Conservation (phyloP, 1,140 invertebrate species). For the Daktulosphaira vitifoliae region DNA sequence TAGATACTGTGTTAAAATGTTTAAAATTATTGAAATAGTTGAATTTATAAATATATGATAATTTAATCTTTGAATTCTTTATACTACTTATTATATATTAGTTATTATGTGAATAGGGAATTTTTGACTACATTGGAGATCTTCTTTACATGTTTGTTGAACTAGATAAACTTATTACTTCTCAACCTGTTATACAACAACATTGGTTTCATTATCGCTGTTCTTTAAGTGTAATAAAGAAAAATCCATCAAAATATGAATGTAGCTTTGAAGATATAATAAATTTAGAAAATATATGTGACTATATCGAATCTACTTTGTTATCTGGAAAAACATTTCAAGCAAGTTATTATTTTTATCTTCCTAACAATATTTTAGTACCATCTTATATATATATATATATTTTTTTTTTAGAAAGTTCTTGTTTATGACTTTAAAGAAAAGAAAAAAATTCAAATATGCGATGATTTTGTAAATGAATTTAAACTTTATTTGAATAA, state of each 20-base stretch:
- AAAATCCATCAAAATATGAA: conserved; percentile 56
- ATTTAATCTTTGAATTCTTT: too few relatives aligned
- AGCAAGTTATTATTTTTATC: conserved; percentile 42
- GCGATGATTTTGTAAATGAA: conserved; percentile 15
- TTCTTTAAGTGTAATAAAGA: conserved; percentile 57
- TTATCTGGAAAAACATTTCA: conserved; percentile 54
- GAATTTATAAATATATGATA: too few relatives aligned
- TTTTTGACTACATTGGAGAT: conserved; percentile 56
- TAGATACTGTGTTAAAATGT: too few relatives aligned
- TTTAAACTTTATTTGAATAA: conserved; percentile 20
- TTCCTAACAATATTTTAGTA: conserved; percentile 6
- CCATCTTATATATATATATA: conserved; percentile 38
- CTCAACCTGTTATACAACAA: conserved; percentile 52
- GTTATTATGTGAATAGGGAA: too few relatives aligned
- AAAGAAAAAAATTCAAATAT: conserved; percentile 10
- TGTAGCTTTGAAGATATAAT: conserved; percentile 50
- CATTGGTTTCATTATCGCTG: conserved; percentile 63
- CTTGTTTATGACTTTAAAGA: conserved; percentile 13
- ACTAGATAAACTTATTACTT: conserved; percentile 59
- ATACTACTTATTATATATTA: too few relatives aligned
- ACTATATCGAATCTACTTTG: conserved; percentile 50
- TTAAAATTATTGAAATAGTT: too few relatives aligned
- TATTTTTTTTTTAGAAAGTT: conserved; percentile 31
- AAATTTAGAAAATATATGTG: conserved; percentile 58
- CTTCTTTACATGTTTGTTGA: conserved; percentile 60